Base-by-base conservation (phyloP, 2,888 invertebrate genomes). In the Galerucella pusilla region DNA sequence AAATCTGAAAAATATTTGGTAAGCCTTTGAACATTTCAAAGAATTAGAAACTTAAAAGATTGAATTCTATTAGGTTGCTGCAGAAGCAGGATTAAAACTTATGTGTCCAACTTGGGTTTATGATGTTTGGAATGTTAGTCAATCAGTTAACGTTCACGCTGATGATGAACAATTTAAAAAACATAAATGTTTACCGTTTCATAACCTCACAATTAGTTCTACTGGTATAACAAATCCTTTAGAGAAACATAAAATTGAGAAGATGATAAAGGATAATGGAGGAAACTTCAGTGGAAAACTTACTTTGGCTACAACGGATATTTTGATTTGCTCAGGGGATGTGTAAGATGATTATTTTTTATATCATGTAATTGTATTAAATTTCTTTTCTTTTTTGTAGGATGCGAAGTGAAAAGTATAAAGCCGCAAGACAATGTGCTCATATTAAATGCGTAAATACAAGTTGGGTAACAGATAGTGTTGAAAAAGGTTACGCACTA, bases 391-490 rank as follows among this genome's bases (percentile, higher is more conserved):
- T 57, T 74, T 45, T 28, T 63, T 64, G 52, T 68, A 93, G 93
- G 0, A 83, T 89, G 2, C 88, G 90, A 79, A 94, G 95, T 68
- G 93, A 94, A 60, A 97, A 97, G 85, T 93, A 92, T 82, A 92
- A 90, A 82, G 90, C 90, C 0, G 91, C 91, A 0, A 57, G 89
- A 61, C 90, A 90, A 77, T 79, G 81, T 12, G n/a, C 71, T 5
- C 88, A 89, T 72, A 83, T 86, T n/a, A 81, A 91, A 57, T 95
- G 96, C 82, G 92, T 97, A 0, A 89, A 90, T 14, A 90, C 93
- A 0, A 88, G 92, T 2, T 98, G 98, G 97, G 89, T 97, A 57
- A 90, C 90, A 72, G 94, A 96, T 46, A 96, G 95, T n/a, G 89
- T 93, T 0, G 89, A 90, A 42, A 90, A 90, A 42, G 95, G 96